phyloP scores from a whole-genome alignment of 2,113 vertebrate genomes.

The Amphilophus citrinellus region DNA sequence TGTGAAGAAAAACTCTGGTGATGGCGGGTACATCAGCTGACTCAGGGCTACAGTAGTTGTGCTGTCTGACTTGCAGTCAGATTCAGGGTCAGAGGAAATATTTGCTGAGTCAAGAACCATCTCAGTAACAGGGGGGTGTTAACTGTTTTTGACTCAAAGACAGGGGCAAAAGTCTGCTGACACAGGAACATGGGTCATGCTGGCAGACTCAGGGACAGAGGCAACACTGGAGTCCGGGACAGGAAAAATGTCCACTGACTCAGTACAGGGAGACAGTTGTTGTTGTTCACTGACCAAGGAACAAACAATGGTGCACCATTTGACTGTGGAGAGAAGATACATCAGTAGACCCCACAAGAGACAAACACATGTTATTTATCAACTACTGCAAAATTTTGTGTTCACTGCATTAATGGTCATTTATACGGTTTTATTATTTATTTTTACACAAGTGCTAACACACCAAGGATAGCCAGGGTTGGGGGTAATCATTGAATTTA shows the following conservation, averaged over 20 bases:
- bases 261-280: too few relatives aligned
- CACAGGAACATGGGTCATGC: neutral
- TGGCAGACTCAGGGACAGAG: neutral
- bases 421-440: neutral
- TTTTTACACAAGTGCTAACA: neutral
- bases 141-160: neutral
- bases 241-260: neutral
- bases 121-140: neutral
- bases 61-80: neutral
- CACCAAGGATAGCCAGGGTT: neutral
- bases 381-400: neutral
- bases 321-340: neutral
- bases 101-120: constrained; percentile 6
- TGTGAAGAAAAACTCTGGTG: neutral
- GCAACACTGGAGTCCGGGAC: neutral
- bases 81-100: neutral
- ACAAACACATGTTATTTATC: neutral
- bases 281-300: neutral
- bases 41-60: neutral
- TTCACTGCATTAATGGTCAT: neutral
- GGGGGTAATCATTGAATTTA: neutral
- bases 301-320: neutral
- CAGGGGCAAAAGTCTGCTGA: neutral
- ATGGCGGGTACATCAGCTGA: neutral
- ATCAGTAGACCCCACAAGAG: neutral